These are phyloP conservation scores for Chrysomela aeneicollis DNA, from an alignment of 2,888 invertebrate genomes.

Conservation along the genomic window DNA sequence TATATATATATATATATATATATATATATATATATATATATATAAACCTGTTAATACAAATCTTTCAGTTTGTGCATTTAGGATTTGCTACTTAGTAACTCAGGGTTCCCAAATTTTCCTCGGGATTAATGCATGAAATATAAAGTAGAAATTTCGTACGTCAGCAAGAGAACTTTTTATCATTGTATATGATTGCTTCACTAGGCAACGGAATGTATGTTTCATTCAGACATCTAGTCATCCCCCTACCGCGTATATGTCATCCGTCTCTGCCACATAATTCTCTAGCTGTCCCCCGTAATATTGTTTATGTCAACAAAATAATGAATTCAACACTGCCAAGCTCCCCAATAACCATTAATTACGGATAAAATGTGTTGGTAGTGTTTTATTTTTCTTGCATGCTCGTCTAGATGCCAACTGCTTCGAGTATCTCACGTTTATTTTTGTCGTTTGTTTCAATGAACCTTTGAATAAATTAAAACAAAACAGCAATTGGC, in stretches of 20 bases:
- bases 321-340: slow-evolving; percentile 5
- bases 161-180: not conserved
- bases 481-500: slow-evolving; percentile 56
- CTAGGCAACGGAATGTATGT: not conserved
- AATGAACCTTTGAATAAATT: slow-evolving; percentile 58
- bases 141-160: too few species aligned
- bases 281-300: not conserved
- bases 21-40: too few species aligned
- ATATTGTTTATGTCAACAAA: slow-evolving; percentile 4
- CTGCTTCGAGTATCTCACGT: slow-evolving; percentile 23
- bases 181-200: not conserved
- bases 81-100: too few species aligned
- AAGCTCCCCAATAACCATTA: slow-evolving; percentile 4
- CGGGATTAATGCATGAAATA: too few species aligned
- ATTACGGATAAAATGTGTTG: not conserved
- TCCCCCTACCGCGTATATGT: slow-evolving; percentile 1
- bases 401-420: slow-evolving; percentile 20
- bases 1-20: too few species aligned
- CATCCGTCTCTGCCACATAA: slow-evolving; percentile 1
- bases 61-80: too few species aligned
- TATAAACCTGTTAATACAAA: too few species aligned
- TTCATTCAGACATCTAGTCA: not conserved
- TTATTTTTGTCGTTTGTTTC: slow-evolving; percentile 51
- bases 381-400: slow-evolving; percentile 10
- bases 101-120: too few species aligned